Percentiles rank a stretch among this genome's conserved stretches.
phyloP scores from a whole-genome alignment of 2,888 invertebrate species.

The Idaea straminata region DNA sequence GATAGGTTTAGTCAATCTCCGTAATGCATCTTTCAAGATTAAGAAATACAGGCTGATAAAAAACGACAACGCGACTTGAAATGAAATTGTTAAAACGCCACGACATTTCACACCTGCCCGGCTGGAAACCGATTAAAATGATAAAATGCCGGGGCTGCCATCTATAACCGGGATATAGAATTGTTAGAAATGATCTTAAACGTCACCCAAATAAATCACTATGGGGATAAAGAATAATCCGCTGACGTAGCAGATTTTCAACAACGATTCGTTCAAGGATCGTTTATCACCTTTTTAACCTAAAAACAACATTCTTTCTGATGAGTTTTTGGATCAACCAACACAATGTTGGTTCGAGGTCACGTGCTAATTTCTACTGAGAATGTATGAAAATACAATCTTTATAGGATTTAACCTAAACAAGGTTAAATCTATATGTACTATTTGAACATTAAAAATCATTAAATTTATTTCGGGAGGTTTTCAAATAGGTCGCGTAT shows the following conservation, averaged over 20 bases:
- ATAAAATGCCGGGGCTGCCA: slow-evolving; percentile 55
- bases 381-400: slow-evolving; percentile 9
- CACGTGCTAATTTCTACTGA: too few relatives aligned
- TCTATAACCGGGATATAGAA: slow-evolving; percentile 21
- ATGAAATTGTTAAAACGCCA: slow-evolving; percentile 50
- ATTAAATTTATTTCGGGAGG: too few relatives aligned
- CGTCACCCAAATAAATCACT: slow-evolving; percentile 3
- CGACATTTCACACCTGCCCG: slow-evolving; percentile 57
- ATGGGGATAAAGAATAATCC: slow-evolving; percentile 10
- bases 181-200: slow-evolving; percentile 22
- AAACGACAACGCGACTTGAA: slow-evolving; percentile 32
- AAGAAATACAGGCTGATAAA: slow-evolving; percentile 7
- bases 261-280: neutral
- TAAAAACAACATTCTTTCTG: neutral
- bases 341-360: neutral
- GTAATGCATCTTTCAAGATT: neutral
- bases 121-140: slow-evolving; percentile 69
- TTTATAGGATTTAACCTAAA: neutral
- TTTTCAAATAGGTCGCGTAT: too few relatives aligned
- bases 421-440: too few relatives aligned
- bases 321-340: neutral
- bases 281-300: neutral
- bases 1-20: too few relatives aligned
- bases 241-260: slow-evolving; percentile 9
- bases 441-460: too few relatives aligned